A percentile compares a stretch with the other conserved stretches of the same genome.
Evolutionary conservation across 2,113 vertebrate species (phyloP).

Genomic region (Albula goreensis): DNA sequence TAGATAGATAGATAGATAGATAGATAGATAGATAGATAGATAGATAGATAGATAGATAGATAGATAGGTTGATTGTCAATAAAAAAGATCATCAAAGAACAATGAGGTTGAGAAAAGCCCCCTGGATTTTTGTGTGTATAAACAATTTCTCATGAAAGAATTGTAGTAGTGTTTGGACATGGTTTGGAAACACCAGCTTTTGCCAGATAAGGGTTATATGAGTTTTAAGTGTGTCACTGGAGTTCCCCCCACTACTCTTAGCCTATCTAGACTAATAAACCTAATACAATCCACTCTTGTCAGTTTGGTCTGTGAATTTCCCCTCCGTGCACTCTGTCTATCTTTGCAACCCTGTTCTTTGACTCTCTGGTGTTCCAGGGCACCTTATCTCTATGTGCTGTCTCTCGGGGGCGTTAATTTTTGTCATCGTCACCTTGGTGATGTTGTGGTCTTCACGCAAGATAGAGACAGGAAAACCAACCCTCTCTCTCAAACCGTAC

Average conservation of each 20-base stretch:
- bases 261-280: conserved; percentile 45
- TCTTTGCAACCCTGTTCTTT: conserved; percentile 40
- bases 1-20: too few species aligned
- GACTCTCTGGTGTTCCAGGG: conserved; percentile 46
- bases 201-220: not conserved
- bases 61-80: not conserved
- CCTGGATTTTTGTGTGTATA: not conserved
- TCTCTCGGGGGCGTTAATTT: conserved; percentile 65
- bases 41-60: not conserved
- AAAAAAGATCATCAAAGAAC: not conserved
- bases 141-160: not conserved
- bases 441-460: conserved; percentile 19
- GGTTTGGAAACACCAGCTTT: not conserved
- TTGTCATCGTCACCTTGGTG: conserved; percentile 74
- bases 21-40: too few species aligned
- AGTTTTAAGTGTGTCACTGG: conserved; percentile 10
- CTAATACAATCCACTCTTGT: conserved; percentile 15
- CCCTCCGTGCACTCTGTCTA: conserved; percentile 8
- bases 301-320: conserved; percentile 29
- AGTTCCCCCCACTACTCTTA: conserved; percentile 41
- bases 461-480: conserved; percentile 34
- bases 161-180: not conserved
- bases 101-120: not conserved
- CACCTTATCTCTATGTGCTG: conserved; percentile 63
- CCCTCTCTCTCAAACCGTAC: conserved; percentile 64